Evolutionary conservation across 2,888 invertebrate genomes (phyloP).

Genomic region (Margaritifera margaritifera): DNA sequence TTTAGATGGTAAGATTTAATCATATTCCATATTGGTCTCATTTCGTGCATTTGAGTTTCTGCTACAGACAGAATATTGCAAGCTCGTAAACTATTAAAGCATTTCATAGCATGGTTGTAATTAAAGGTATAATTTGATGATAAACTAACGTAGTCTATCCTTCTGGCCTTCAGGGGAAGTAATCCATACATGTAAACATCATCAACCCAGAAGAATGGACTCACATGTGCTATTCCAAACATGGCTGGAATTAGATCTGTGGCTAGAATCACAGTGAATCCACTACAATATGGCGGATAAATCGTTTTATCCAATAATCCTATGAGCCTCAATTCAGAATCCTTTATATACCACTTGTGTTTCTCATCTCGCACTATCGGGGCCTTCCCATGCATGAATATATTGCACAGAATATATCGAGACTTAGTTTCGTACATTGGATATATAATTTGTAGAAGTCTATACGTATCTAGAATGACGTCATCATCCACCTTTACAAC

Average conservation of each 20-base stretch:
- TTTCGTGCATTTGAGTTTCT: too few species aligned
- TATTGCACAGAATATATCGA: slow-evolving; percentile 27
- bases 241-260: slow-evolving; percentile 82
- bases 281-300: slow-evolving; percentile 89
- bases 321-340: slow-evolving; percentile 11
- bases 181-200: slow-evolving; percentile 94
- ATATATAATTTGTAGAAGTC: slow-evolving; percentile 19
- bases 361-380: slow-evolving; percentile 21
- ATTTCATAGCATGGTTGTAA: not conserved
- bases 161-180: slow-evolving; percentile 27
- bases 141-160: not conserved
- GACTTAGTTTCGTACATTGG: slow-evolving; percentile 10
- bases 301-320: not conserved
- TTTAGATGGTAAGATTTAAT: too few species aligned
- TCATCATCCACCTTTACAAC: slow-evolving; percentile 73
- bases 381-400: slow-evolving; percentile 19
- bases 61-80: too few species aligned
- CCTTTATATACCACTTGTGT: slow-evolving; percentile 33
- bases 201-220: slow-evolving; percentile 87
- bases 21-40: too few species aligned
- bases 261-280: slow-evolving; percentile 90
- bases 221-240: slow-evolving; percentile 81
- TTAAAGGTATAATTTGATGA: not conserved
- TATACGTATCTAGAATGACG: slow-evolving; percentile 45
- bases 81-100: not conserved